Conservation (phyloP, 2,113 vertebrate genomes). For the Rhabdornis inornatus region DNA sequence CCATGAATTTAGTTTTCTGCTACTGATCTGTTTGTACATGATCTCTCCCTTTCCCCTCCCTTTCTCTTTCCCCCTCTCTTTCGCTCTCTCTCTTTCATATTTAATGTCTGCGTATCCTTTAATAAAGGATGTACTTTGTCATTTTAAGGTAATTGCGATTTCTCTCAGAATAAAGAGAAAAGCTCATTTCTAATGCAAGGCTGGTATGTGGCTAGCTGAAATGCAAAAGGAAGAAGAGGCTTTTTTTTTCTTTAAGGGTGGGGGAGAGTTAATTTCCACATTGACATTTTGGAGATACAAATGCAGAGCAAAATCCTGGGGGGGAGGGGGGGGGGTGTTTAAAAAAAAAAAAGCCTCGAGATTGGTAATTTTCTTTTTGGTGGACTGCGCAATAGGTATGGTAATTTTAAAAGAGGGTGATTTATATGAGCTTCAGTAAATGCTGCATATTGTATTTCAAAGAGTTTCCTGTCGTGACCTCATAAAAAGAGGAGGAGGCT, state of each 20-base stretch:
- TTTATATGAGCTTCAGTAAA: constrained; percentile 89
- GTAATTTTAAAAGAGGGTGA: constrained; percentile 81
- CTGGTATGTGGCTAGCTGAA: constrained; percentile 67
- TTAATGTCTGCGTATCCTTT: constrained; percentile 73
- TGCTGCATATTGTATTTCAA: constrained; percentile 84
- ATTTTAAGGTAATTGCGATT: constrained; percentile 72
- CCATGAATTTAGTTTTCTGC: constrained; percentile 75
- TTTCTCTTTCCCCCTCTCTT: constrained; percentile 28
- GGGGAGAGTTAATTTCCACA: constrained; percentile 62
- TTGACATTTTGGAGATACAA: constrained; percentile 66
- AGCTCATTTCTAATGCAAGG: constrained; percentile 63
- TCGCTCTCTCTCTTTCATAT: constrained; percentile 64
- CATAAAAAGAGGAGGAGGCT: constrained; percentile 96
- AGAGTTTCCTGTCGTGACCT: constrained; percentile 94
- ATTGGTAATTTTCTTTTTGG: constrained; percentile 67
- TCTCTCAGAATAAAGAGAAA: constrained; percentile 73
- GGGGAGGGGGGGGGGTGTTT: background rate
- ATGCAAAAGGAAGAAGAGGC: constrained; percentile 54
- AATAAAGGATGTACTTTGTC: constrained; percentile 75
- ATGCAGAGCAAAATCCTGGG: constrained; percentile 31
- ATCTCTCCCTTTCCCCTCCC: constrained; percentile 13
- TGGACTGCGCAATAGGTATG: constrained; percentile 78
- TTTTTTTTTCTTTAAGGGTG: constrained; percentile 38
- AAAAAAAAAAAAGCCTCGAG: constrained; percentile 33
- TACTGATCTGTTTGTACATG: constrained; percentile 70